phyloP scores from a whole-genome alignment of 2,113 vertebrate genomes.

The Onychorhynchus coronatus region DNA sequence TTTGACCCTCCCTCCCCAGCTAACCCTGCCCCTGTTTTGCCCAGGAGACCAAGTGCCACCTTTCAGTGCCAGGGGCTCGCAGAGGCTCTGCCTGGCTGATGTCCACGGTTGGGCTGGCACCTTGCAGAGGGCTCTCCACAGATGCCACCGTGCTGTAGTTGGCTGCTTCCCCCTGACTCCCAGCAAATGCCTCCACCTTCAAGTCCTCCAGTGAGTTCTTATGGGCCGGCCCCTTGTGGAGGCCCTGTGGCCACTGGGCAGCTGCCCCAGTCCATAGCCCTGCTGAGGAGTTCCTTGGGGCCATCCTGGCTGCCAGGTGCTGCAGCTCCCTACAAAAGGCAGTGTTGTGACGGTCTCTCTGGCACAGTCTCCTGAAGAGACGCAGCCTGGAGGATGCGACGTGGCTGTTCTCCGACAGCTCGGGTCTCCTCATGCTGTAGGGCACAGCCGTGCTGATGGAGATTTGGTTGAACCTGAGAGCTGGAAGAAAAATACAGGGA shows the following conservation, averaged over 20 bases:
- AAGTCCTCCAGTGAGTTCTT: conserved; percentile 54
- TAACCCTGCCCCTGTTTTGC: not conserved
- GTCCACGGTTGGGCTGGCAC: conserved; percentile 42
- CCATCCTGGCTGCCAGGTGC: not conserved
- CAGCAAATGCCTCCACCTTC: conserved; percentile 34
- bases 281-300: not conserved
- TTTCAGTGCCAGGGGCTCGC: conserved; percentile 77
- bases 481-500: not conserved
- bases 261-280: not conserved
- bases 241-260: conserved; percentile 6
- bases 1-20: not conserved
- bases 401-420: not conserved
- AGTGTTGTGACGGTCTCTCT: not conserved
- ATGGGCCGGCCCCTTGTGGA: not conserved
- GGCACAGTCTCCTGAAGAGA: conserved; percentile 45
- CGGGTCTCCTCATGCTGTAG: not conserved
- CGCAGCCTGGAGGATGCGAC: not conserved
- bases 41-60: conserved; percentile 58
- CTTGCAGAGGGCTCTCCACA: conserved; percentile 30
- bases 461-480: conserved; percentile 50
- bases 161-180: conserved; percentile 47
- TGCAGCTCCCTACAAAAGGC: conserved; percentile 65
- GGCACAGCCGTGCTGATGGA: conserved; percentile 63
- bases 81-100: conserved; percentile 72
- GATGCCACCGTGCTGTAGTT: conserved; percentile 50